Evolutionary conservation across 2,888 invertebrate species (phyloP).

Genomic region (Drosophila anceps): DNA sequence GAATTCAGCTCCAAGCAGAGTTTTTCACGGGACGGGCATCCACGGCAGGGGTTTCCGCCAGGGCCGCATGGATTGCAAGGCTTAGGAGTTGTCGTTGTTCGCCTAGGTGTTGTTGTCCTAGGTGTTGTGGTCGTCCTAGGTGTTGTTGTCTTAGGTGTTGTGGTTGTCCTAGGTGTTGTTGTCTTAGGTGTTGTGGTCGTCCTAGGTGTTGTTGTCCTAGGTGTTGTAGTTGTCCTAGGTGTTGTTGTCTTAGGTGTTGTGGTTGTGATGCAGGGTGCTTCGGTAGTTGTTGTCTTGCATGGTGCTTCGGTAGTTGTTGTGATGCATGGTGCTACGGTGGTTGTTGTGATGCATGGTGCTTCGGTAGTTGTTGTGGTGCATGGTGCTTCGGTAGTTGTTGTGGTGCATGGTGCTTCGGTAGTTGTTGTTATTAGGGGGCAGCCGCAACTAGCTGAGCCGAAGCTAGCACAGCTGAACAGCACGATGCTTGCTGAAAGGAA

Average conservation of each 20-base stretch:
- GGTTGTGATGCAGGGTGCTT: no score
- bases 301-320: not conserved
- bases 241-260: not conserved
- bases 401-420: not conserved
- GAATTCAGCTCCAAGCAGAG: constrained; percentile 21
- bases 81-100: not conserved
- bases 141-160: not conserved
- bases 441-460: not conserved
- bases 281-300: not conserved
- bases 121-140: not conserved
- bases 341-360: not conserved
- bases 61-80: constrained; percentile 33
- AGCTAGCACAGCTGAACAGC: constrained; percentile 1
- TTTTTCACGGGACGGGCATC: constrained; percentile 5
- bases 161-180: not conserved
- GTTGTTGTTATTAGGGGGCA: not conserved
- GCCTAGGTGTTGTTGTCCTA: not conserved
- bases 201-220: accelerated
- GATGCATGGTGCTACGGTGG: no score
- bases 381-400: not conserved
- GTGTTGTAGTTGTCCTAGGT: accelerated
- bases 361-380: not conserved
- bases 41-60: constrained; percentile 19
- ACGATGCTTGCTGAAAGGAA: constrained; percentile 15
- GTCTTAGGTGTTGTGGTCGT: not conserved